Base-by-base conservation (phyloP, 2,888 invertebrate species). In the Philereme vetulata region DNA sequence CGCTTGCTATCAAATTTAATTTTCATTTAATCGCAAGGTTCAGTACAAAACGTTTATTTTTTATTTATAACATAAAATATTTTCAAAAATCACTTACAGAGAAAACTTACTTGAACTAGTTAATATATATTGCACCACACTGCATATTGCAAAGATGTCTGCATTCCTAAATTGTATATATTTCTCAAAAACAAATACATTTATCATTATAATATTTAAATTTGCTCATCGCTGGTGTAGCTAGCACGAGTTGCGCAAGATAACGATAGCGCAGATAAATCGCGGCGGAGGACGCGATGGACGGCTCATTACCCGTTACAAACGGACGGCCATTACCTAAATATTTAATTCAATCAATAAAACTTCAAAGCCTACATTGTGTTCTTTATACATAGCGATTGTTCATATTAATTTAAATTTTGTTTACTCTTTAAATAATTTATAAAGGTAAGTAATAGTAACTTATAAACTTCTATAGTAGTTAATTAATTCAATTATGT, bases 261-360 rank as follows among this genome's bases (percentile, higher is more conserved):
- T 49, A 45, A 44, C 53, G 52, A 56, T 66, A 51, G 66, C 56
- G 48, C 45, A 45, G 68, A 77, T 67, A 70, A 70, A 77, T 74
- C 55, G 66, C 55, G 34, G 54, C 48, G 61, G 65, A 69, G 68
- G 66, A 67, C 65, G 57, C 53, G 63, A 38, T 53, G 70, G 77
- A 74, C 76, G 70, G 58, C 45, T 59, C 71, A 73, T 76, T 73
- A 68, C 54, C 56, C 53, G 58, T 62, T 60, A 72, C 66, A 67
- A 71, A 68, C 68, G 64, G 64, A 67, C 69, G 35, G 60, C 55
- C 63, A 60, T 65, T 62, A 64, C 62, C 8, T 64, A 66, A 59
- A 66, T 48, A 67, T 68, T 72, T 73, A 69, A 74, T 72, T 71
- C 63, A 72, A 71, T 76, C 71, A 71, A 72, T 70, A 65, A 65